Base-by-base conservation (phyloP, 2,888 invertebrate species). In the Melanargia galathea region DNA sequence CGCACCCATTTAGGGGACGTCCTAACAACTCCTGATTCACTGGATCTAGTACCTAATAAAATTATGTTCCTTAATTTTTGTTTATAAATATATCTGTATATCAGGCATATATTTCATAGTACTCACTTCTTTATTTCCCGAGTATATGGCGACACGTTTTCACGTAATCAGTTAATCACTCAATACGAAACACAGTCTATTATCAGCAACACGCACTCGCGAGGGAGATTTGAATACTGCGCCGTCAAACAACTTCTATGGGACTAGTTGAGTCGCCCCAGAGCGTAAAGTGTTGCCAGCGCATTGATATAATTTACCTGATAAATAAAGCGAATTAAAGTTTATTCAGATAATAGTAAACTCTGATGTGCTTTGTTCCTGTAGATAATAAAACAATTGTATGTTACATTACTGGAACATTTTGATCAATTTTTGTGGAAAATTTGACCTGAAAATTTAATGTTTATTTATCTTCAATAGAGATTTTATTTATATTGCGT, bases 181-280 rank as follows among this genome's bases (percentile, higher is more conserved):
- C 79, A 79, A 77, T 76, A 81, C 4, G 18, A 3, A 81, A 83
- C 82, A 84, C 80, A 59, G 64, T 54, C 62, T 60, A 54, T 24
- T 65, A 74, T 70, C 73, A 73, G 70, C 70, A 81, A 85, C 85
- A 80, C 82, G 80, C 76, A 74, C 76, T 74, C 73, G 63, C 73
- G 66, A 65, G 61, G 43, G 66, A 64, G 56, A 68, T 71, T 71
- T 67, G 75, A 78, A 77, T 73, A 73, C 71, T 71, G 69, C 65
- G 73, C 69, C 65, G 68, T 60, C 60, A 67, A 60, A 54, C 64
- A 60, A 66, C 62, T 63, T 51, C 61, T 49, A 67, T 66, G 54
- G 63, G 59, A 62, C 60, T 57, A 60, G 55, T 59, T 73, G 66
- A 69, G 72, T 60, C 67, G 65, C n/a, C n/a, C n/a, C n/a, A n/a